phyloP scores from a whole-genome alignment of 2,888 invertebrate species.

The Sussaba pulchella region DNA sequence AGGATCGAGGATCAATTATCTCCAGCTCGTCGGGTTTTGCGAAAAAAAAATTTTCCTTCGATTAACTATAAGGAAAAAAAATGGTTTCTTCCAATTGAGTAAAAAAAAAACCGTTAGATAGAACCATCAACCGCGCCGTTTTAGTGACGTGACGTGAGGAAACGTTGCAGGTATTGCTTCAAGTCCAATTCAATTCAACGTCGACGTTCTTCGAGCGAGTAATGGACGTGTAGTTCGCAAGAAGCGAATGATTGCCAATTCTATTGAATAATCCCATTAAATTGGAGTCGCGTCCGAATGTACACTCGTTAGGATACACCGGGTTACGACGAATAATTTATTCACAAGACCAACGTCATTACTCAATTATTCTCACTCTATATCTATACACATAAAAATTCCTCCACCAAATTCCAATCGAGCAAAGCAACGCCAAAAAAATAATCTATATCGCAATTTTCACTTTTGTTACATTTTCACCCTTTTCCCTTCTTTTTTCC shows the following conservation, averaged over 20 bases:
- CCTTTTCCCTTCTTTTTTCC: too few relatives aligned
- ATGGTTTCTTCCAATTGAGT: conserved; percentile 12
- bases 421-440: background rate
- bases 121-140: too few relatives aligned
- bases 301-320: conserved; percentile 5
- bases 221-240: background rate
- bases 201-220: background rate
- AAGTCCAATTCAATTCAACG: too few relatives aligned
- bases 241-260: background rate
- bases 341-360: background rate
- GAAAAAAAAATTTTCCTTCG: too few relatives aligned
- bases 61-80: too few relatives aligned
- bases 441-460: background rate
- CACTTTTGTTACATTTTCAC: background rate
- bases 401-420: background rate
- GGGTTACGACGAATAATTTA: background rate
- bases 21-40: background rate
- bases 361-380: background rate
- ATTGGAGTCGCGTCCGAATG: background rate
- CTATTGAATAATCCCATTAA: background rate
- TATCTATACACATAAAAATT: background rate
- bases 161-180: too few relatives aligned
- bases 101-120: too few relatives aligned
- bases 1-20: conserved; percentile 36
- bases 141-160: too few relatives aligned